A percentile compares a stretch with the other conserved stretches of the same genome.
Conservation (phyloP, 2,113 vertebrate species). For the Coregonus clupeaformis region DNA sequence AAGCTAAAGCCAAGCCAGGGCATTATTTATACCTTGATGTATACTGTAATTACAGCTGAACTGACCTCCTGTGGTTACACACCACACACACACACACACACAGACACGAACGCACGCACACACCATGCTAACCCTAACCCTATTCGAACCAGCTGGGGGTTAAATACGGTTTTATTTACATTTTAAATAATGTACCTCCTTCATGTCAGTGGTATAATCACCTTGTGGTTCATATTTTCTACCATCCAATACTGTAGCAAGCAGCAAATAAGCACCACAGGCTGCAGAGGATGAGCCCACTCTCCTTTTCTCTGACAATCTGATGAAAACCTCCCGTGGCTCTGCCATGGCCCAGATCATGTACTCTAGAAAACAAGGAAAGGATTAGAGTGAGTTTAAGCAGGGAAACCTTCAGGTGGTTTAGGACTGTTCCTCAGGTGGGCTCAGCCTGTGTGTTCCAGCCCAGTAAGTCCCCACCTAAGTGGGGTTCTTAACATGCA, state of each 20-base stretch:
- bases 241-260: neutral
- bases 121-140: neutral
- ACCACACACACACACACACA: too few relatives aligned
- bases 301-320: conserved; percentile 2
- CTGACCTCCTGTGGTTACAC: neutral
- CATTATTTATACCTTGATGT: conserved; percentile 14
- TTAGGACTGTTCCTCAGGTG: neutral
- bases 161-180: conserved; percentile 17
- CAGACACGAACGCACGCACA: too few relatives aligned
- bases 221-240: conserved; percentile 29
- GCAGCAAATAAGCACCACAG: conserved; percentile 15
- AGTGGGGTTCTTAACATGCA: neutral
- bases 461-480: neutral
- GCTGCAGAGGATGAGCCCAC: neutral
- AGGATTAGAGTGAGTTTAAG: conserved; percentile 8
- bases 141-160: conserved; percentile 30
- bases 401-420: neutral
- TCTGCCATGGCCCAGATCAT: conserved; percentile 3
- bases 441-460: conserved; percentile 1
- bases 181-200: conserved; percentile 14
- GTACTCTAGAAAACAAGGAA: conserved; percentile 2
- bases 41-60: conserved; percentile 6
- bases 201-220: conserved; percentile 22
- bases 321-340: conserved; percentile 2
- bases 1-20: neutral